Conservation (phyloP, 2,113 vertebrate genomes). For the Platichthys flesus region DNA sequence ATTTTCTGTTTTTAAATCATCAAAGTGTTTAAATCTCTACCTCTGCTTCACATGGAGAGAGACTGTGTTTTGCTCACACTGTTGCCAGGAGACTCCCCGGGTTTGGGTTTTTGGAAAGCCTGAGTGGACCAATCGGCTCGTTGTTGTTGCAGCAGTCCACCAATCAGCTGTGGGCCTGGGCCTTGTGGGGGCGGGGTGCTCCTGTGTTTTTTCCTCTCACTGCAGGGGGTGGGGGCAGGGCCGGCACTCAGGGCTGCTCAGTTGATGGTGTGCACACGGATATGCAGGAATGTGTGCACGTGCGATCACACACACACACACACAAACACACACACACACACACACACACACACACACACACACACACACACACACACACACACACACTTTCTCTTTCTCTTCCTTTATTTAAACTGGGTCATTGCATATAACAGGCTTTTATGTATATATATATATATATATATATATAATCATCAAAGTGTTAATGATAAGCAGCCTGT, state of each 20-base stretch:
- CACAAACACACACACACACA: too few species aligned
- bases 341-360: neutral
- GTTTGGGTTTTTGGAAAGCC: constrained; percentile 60
- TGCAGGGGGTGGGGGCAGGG: constrained; percentile 44
- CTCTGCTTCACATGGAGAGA: constrained; percentile 35
- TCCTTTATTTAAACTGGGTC: neutral
- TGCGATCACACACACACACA: neutral
- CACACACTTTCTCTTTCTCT: constrained; percentile 1
- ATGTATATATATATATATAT: neutral
- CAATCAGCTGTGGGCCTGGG: constrained; percentile 60
- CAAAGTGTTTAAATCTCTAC: constrained; percentile 32
- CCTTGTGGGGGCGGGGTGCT: constrained; percentile 67
- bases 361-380: too few species aligned
- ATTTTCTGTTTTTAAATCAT: constrained; percentile 25
- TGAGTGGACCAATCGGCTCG: constrained; percentile 64
- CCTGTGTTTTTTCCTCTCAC: constrained; percentile 29
- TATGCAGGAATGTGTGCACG: constrained; percentile 5
- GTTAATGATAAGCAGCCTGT: neutral
- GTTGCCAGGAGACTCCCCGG: constrained; percentile 74
- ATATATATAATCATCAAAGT: neutral
- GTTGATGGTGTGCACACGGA: constrained; percentile 15
- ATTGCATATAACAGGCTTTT: neutral
- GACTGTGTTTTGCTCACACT: constrained; percentile 64
- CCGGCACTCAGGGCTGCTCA: constrained; percentile 8
- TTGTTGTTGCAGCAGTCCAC: constrained; percentile 58